These are phyloP conservation scores for Zhengitettix transpicula DNA, from an alignment of 2,888 invertebrate species.

Conservation along the genomic window DNA sequence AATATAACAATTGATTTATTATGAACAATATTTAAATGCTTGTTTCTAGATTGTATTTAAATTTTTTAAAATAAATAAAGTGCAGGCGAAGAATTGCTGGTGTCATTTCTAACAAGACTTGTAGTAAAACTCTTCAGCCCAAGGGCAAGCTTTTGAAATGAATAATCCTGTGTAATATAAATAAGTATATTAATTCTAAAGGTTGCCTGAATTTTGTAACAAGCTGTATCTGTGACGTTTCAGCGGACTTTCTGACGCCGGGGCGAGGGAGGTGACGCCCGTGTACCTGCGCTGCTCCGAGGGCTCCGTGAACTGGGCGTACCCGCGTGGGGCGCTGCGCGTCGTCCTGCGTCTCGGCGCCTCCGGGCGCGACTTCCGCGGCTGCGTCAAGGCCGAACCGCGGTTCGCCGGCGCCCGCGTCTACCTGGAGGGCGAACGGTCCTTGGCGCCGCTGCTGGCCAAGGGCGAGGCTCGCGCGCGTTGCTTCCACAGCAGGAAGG, in stretches of 20 bases:
- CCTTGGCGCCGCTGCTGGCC: background rate
- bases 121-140: no score
- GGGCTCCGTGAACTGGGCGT: constrained; percentile 46
- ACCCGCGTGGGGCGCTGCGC: constrained; percentile 55
- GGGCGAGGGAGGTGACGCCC: background rate
- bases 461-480: background rate
- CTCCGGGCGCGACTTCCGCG: constrained; percentile 44
- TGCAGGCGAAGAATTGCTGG: no score
- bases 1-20: no score
- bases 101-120: no score
- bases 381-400: constrained; percentile 43
- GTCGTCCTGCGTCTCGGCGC: constrained; percentile 43
- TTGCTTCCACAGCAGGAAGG: background rate
- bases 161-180: no score
- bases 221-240: no score
- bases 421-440: constrained; percentile 37
- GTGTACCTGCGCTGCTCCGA: background rate
- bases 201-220: no score
- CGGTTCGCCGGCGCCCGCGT: constrained; percentile 29
- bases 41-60: no score
- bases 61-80: no score
- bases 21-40: no score
- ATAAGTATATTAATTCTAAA: no score
- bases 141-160: no score
- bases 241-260: background rate